Evolutionary conservation across 2,797 vertebrate genomes (phyloP).

Genomic region (Chrysocyon brachyurus): DNA sequence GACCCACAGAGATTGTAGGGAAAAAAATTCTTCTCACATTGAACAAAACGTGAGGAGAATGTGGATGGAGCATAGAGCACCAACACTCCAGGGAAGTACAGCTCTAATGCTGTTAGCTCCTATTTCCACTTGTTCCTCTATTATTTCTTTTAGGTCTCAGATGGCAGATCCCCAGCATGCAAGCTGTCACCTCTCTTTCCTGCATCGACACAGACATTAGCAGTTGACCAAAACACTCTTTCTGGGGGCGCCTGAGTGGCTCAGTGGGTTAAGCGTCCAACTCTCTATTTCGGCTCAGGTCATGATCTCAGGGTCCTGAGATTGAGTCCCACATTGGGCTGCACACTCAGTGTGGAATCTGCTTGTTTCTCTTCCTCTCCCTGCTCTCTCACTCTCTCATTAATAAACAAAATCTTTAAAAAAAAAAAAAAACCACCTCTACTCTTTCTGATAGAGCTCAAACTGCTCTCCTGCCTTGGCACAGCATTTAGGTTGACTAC

Average conservation of each 20-base stretch:
- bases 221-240: background rate
- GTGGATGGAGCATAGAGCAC: background rate
- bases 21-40: background rate
- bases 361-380: background rate
- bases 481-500: background rate
- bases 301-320: background rate
- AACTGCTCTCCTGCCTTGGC: background rate
- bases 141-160: background rate
- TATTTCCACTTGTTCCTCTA: background rate
- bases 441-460: background rate
- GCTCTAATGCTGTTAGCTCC: too few relatives aligned
- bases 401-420: background rate
- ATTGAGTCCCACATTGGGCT: background rate
- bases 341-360: rapidly evolving
- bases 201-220: background rate
- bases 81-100: background rate
- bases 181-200: background rate
- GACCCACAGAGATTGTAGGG: background rate
- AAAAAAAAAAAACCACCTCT: too few relatives aligned
- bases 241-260: background rate
- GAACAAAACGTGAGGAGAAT: background rate
- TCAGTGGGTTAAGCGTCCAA: background rate
- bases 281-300: background rate
- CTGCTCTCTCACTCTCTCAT: background rate
- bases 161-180: background rate